Conservation (phyloP, 2,888 invertebrate genomes). For the Ptilodon capucinus region DNA sequence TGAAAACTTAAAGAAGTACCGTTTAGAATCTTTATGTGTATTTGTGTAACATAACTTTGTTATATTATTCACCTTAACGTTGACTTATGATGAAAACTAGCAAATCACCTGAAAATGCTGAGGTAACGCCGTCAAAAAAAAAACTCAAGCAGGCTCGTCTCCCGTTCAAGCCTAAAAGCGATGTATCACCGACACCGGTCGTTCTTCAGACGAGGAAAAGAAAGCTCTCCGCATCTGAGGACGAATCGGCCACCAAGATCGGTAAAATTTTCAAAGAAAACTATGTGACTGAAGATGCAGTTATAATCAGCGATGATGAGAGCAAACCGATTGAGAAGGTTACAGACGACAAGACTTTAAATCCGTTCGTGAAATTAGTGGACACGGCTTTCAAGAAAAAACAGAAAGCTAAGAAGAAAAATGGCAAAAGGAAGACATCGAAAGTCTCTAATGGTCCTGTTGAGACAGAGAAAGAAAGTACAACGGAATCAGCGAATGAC, state of each 20-base stretch:
- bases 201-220: slow-evolving; percentile 65
- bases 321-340: slow-evolving; percentile 42
- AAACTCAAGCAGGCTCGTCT: slow-evolving; percentile 84
- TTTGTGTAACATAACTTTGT: slow-evolving; percentile 14
- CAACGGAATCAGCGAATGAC: slow-evolving; percentile 8
- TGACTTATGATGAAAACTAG: slow-evolving; percentile 63
- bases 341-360: slow-evolving; percentile 43
- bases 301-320: slow-evolving; percentile 72
- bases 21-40: slow-evolving; percentile 4
- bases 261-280: slow-evolving; percentile 71
- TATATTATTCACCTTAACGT: slow-evolving; percentile 24
- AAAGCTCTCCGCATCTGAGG: slow-evolving; percentile 64
- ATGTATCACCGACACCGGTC: slow-evolving; percentile 58
- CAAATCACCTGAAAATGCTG: slow-evolving; percentile 59
- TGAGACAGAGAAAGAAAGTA: slow-evolving; percentile 23
- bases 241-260: slow-evolving; percentile 61
- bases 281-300: slow-evolving; percentile 46
- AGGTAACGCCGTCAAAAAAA: slow-evolving; percentile 77
- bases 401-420: slow-evolving; percentile 57
- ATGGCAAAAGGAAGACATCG: slow-evolving; percentile 28
- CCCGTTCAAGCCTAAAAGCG: slow-evolving; percentile 82
- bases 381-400: slow-evolving; percentile 71
- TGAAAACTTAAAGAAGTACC: neutral
- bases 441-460: slow-evolving; percentile 23
- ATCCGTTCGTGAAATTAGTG: slow-evolving; percentile 72